These are phyloP conservation scores for Glareola pratincola DNA, from an alignment of 2,113 vertebrate species.

Conservation along the genomic window DNA sequence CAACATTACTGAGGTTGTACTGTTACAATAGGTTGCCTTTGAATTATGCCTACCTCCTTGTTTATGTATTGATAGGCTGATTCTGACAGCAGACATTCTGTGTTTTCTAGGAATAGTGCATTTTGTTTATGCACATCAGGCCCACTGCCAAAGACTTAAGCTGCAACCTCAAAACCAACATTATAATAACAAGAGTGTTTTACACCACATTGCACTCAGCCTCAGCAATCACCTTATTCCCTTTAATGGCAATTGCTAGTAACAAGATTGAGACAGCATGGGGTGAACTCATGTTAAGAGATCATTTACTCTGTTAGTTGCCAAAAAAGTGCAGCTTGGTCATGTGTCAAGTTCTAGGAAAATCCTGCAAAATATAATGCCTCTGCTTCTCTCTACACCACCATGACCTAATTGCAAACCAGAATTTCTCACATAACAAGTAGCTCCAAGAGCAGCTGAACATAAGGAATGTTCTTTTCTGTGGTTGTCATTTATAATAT, in stretches of 20 bases:
- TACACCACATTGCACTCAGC: neutral
- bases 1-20: neutral
- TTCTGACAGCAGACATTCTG: neutral
- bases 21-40: neutral
- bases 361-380: neutral
- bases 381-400: neutral
- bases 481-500: neutral
- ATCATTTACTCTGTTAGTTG: neutral
- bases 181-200: slow-evolving; percentile 5
- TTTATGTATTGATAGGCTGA: neutral
- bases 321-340: neutral
- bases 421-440: neutral
- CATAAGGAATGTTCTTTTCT: neutral
- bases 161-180: neutral
- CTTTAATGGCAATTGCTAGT: neutral
- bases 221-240: neutral
- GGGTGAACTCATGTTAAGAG: neutral
- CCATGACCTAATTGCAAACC: neutral
- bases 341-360: neutral
- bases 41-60: neutral
- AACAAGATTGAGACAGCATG: neutral
- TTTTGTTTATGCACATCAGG: neutral
- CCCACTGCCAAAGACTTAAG: neutral
- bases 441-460: neutral
- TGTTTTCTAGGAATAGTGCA: neutral